These are phyloP conservation scores for Pseudomyrmex pallidus DNA, from an alignment of 1,140 invertebrate genomes.

Conservation along the genomic window DNA sequence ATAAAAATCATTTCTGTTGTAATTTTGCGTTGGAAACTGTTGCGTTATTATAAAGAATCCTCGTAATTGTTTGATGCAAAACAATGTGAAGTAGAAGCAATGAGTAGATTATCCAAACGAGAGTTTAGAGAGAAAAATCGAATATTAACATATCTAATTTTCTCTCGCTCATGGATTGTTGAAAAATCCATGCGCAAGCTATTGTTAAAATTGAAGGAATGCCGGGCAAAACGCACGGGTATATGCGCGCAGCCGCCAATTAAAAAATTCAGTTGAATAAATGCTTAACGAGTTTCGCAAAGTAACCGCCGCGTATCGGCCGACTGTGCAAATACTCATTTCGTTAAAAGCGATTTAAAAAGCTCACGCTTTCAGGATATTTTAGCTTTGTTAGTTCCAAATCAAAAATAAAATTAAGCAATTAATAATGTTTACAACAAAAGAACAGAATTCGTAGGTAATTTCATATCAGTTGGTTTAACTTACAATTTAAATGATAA, in stretches of 20 bases:
- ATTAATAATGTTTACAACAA: background rate
- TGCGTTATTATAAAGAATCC: background rate
- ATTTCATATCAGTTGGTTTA: background rate
- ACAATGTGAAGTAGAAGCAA: background rate
- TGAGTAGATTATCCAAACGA: background rate
- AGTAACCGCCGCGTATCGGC: conserved; percentile 31
- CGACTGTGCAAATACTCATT: conserved; percentile 27
- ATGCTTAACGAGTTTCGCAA: conserved; percentile 48
- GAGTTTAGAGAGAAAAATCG: background rate
- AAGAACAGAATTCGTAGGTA: background rate
- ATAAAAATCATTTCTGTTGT: background rate
- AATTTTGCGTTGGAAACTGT: background rate
- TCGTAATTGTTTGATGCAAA: background rate
- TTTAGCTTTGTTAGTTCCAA: background rate
- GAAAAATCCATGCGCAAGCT: conserved; percentile 25
- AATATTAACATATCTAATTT: conserved; percentile 7
- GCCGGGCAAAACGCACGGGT: background rate
- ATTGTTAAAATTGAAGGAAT: conserved; percentile 47
- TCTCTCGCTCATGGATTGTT: conserved; percentile 4
- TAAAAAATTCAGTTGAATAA: conserved; percentile 53
- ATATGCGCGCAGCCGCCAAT: conserved; percentile 29
- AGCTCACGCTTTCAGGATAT: conserved; percentile 28
- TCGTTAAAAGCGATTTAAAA: conserved; percentile 40
- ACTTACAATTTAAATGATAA: conserved; percentile 1
- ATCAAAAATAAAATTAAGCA: conserved; percentile 2